These are phyloP conservation scores for Hyaena hyaena DNA, from an alignment of 2,113 vertebrate genomes.

Conservation along the genomic window DNA sequence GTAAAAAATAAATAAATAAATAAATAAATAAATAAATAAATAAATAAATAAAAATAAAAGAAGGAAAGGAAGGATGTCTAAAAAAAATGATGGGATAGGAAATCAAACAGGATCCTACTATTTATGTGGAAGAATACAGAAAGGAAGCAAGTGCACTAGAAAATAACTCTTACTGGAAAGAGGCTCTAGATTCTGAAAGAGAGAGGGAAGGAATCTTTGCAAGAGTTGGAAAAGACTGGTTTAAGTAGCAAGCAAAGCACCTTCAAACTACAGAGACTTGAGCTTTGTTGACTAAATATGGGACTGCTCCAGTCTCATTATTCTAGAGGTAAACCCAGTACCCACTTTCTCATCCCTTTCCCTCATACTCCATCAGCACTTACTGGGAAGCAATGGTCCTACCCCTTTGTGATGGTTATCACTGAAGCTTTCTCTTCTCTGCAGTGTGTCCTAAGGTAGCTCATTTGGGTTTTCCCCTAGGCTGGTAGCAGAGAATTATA, in stretches of 20 bases:
- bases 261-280: background rate
- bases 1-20: too few species aligned
- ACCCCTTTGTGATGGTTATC: background rate
- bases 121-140: background rate
- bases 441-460: background rate
- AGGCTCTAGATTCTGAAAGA: background rate
- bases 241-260: background rate
- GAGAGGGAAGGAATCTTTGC: background rate
- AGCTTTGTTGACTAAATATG: too few species aligned
- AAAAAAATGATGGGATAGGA: background rate
- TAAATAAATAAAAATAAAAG: too few species aligned
- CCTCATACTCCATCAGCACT: background rate
- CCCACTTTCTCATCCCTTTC: background rate
- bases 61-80: too few species aligned
- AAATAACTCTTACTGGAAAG: background rate
- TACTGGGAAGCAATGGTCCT: background rate
- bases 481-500: background rate
- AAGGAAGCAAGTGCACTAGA: background rate
- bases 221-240: background rate
- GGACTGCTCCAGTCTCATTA: background rate
- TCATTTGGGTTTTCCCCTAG: background rate
- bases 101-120: background rate
- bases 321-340: background rate
- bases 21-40: too few species aligned
- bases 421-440: background rate